Evolutionary conservation across 2,797 vertebrate genomes (phyloP).

Genomic region (Danionella dracula): DNA sequence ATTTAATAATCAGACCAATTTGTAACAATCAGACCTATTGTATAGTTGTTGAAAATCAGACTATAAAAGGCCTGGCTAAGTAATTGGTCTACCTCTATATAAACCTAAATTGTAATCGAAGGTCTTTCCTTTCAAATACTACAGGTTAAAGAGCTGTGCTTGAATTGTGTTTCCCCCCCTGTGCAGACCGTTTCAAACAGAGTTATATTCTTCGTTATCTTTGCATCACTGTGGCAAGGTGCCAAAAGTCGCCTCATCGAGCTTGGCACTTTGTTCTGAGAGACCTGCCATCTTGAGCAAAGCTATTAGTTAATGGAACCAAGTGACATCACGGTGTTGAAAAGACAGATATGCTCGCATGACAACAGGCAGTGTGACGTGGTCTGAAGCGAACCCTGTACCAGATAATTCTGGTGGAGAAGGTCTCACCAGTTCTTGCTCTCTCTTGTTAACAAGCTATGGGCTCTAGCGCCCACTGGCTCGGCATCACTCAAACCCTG

Average conservation of each 20-base stretch:
- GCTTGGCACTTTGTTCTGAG: slow-evolving; percentile 30
- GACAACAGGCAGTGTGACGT: slow-evolving; percentile 6
- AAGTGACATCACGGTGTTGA: slow-evolving; percentile 34
- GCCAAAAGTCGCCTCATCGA: slow-evolving; percentile 26
- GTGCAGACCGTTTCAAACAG: neutral
- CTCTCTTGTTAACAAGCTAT: slow-evolving; percentile 25
- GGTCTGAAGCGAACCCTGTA: neutral
- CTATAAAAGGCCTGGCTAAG: no score
- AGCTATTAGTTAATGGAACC: slow-evolving; percentile 47
- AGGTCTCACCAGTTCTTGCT: slow-evolving; percentile 5
- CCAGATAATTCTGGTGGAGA: neutral
- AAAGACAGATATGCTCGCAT: slow-evolving; percentile 9
- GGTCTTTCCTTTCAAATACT: no score
- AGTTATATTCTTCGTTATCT: neutral
- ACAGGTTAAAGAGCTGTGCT: neutral
- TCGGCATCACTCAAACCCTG: slow-evolving; percentile 31
- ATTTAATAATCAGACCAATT: no score
- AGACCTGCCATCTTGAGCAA: slow-evolving; percentile 24
- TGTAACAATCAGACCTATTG: no score
- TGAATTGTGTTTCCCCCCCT: neutral
- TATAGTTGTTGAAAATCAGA: no score
- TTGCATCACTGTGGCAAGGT: slow-evolving; percentile 23
- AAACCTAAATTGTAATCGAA: no score
- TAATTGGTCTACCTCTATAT: no score
- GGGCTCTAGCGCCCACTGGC: slow-evolving; percentile 20